Conservation (phyloP, 2,888 invertebrate species). For the Cosmopolites sordidus region DNA sequence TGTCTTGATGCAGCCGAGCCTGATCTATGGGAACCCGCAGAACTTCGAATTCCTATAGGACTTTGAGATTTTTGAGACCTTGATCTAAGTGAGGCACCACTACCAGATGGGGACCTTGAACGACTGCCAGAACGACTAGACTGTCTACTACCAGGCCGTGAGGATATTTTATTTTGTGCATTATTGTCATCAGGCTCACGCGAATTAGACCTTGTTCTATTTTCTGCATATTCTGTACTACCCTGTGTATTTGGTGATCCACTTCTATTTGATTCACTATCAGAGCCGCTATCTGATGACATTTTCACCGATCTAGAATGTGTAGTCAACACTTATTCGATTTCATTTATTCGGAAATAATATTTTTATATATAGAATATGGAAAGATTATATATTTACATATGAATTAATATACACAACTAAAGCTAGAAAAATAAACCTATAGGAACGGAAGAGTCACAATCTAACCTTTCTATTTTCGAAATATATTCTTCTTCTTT, state of each 20-base stretch:
- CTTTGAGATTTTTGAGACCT: constrained; percentile 26
- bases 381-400: too few relatives aligned
- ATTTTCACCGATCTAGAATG: too few relatives aligned
- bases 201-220: constrained; percentile 41
- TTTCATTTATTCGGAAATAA: too few relatives aligned
- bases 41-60: constrained; percentile 35
- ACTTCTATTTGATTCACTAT: constrained; percentile 51
- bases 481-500: too few relatives aligned
- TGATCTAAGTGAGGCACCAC: constrained; percentile 34
- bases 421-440: too few relatives aligned
- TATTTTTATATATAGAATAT: too few relatives aligned
- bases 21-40: constrained; percentile 34
- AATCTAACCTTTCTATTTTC: too few relatives aligned
- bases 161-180: not conserved
- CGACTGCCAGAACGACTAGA: constrained; percentile 14
- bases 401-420: too few relatives aligned
- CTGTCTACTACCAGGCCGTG: constrained; percentile 4
- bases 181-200: constrained; percentile 25
- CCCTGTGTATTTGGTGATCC: constrained; percentile 48
- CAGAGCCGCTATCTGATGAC: constrained; percentile 50
- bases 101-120: constrained; percentile 32
- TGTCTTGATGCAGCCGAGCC: constrained; percentile 15
- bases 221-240: constrained; percentile 45
- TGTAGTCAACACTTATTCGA: too few relatives aligned
- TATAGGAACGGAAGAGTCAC: too few relatives aligned